Conservation (phyloP, 2,888 invertebrate species). For the Sinopyrophorus schimmeli region DNA sequence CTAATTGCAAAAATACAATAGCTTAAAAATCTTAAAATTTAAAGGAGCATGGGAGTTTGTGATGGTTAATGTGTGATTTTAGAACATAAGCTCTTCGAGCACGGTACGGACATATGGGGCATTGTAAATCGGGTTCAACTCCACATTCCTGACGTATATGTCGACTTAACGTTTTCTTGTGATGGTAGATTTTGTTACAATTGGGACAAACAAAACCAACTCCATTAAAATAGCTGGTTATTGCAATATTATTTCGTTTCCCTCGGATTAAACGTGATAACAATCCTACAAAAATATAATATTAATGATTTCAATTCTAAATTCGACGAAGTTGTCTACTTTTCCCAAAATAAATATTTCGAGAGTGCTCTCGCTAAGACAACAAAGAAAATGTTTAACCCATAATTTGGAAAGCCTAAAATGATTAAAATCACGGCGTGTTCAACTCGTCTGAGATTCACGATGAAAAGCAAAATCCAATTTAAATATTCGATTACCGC, state of each 20-base stretch:
- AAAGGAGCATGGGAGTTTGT: slow-evolving; percentile 26
- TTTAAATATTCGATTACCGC: no score
- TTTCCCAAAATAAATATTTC: no score
- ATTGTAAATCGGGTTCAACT: slow-evolving; percentile 79
- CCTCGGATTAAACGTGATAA: background rate
- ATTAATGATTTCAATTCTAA: no score
- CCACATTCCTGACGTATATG: slow-evolving; percentile 60
- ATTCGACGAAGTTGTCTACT: no score
- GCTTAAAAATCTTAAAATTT: slow-evolving; percentile 5
- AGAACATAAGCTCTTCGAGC: slow-evolving; percentile 63
- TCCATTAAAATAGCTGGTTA: background rate
- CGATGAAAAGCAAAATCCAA: no score
- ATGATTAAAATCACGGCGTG: no score
- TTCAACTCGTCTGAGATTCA: no score
- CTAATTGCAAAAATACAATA: no score
- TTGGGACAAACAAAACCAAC: slow-evolving; percentile 51
- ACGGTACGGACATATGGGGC: slow-evolving; percentile 77
- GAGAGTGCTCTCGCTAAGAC: no score
- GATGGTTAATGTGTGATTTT: slow-evolving; percentile 50
- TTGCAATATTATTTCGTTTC: background rate
- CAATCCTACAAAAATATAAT: background rate
- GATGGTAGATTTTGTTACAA: slow-evolving; percentile 57
- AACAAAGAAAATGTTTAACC: no score
- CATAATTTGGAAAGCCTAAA: no score
- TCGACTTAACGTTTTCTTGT: slow-evolving; percentile 57